Evolutionary conservation across 2,797 vertebrate genomes (phyloP), one percentile per base, ranked within the genome.

Genomic region (Coregonus ussuriensis): DNA sequence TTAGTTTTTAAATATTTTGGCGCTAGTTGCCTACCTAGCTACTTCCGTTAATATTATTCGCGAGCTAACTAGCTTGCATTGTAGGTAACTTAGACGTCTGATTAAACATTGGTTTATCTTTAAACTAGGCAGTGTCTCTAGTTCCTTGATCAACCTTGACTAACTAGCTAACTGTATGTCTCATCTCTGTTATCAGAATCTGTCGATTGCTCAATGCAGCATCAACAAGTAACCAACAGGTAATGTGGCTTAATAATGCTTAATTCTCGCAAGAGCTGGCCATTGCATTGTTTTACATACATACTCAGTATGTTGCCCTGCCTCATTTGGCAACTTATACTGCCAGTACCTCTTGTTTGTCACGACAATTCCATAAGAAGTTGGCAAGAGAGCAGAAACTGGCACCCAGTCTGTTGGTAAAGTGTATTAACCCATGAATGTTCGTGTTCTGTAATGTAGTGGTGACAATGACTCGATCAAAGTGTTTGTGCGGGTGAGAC

Each of bases 401-500:
- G 37, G 18, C 6, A 18, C 31, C 31, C 29, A 37, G 4, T 35
- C 6, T 51, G 21, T 52, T 52, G 21, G 15, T 18, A 7, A 37
- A 21, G 21, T 21, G n/a, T 31, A 52, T 21, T 54, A 53, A 31
- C 52, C 71, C 29, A 2, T 66, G 13, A 29, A 33, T 33, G 5
- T 66, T 67, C 13, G 65, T 67, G 31, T 67, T 11, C 65, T 67
- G 31, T 6, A 14, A 15, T 56, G 29, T 54, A 96, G 94, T 83
- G 86, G 85, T 81, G 97, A 99, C 88, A 94, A 95, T 52, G 96
- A 99, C 84, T 92, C 96, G 53, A 96, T 99, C 89, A 98, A 97
- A 90, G 97, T 99, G 13, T 98, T 96, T 70, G 94, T 99, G 0
- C 93, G 98, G 54, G 96, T 99, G 0, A 95, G 98, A 47, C 97